Percentiles rank a stretch among this genome's conserved stretches.
Evolutionary conservation across 2,113 vertebrate genomes (phyloP).

Genomic region (Bujurquina vittata): DNA sequence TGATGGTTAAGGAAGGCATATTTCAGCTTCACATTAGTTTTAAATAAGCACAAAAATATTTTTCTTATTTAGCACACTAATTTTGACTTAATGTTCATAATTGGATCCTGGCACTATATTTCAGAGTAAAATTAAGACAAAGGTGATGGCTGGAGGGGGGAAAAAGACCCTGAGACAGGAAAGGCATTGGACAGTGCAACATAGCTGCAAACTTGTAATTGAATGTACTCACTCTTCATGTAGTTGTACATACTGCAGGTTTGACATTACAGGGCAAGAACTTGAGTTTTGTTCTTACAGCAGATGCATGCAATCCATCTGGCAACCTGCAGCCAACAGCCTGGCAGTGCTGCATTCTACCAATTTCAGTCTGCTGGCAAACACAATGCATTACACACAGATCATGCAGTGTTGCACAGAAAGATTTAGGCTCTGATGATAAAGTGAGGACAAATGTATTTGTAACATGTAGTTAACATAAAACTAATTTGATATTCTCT

Average conservation of each 20-base stretch:
- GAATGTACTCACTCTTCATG: background rate
- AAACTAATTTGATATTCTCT: background rate
- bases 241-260: background rate
- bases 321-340: background rate
- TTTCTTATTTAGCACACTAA: background rate
- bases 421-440: background rate
- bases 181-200: background rate
- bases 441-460: background rate
- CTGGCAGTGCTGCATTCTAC: background rate
- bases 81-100: background rate
- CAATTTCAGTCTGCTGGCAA: slow-evolving; percentile 9
- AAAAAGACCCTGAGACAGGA: background rate
- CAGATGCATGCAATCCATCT: background rate
- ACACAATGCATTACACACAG: background rate
- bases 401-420: background rate
- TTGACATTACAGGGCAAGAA: slow-evolving; percentile 1
- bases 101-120: background rate
- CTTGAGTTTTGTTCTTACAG: slow-evolving; percentile 28
- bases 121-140: background rate
- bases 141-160: background rate
- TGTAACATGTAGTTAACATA: background rate
- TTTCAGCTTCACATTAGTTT: background rate
- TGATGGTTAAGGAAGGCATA: background rate
- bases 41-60: too few species aligned
- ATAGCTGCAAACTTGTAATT: background rate